These are phyloP conservation scores for Amphiduros pacificus DNA, from an alignment of 2,888 invertebrate species.

Conservation along the genomic window DNA sequence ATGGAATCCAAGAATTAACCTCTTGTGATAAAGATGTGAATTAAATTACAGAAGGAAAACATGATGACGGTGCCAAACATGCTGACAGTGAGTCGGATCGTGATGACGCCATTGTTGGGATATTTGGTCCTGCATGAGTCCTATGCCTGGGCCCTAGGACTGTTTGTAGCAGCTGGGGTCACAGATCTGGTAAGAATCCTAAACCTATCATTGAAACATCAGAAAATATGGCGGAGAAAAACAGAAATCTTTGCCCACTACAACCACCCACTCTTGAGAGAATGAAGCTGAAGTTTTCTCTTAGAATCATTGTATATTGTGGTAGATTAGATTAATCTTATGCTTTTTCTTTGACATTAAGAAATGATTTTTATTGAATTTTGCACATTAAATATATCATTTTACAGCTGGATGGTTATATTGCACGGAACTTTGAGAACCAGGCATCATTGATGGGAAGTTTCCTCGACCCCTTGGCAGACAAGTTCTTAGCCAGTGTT, in stretches of 20 bases:
- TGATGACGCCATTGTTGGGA: constrained; percentile 84
- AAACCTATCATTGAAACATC: too few relatives aligned
- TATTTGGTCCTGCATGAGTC: constrained; percentile 82
- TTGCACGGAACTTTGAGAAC: constrained; percentile 87
- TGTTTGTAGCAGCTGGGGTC: constrained; percentile 84
- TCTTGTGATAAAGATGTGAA: too few relatives aligned
- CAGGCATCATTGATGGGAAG: constrained; percentile 93
- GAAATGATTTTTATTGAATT: not conserved
- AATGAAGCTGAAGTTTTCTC: too few relatives aligned
- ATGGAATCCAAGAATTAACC: too few relatives aligned
- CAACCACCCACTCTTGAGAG: too few relatives aligned
- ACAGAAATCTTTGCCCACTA: too few relatives aligned
- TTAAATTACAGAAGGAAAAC: not conserved
- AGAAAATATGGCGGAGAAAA: too few relatives aligned
- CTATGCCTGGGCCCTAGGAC: constrained; percentile 76
- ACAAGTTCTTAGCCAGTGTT: constrained; percentile 89
- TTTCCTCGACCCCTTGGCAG: constrained; percentile 94
- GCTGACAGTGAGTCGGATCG: constrained; percentile 82
- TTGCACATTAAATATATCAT: not conserved
- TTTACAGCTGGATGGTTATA: constrained; percentile 87
- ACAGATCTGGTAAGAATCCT: constrained; percentile 80
- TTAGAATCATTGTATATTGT: too few relatives aligned
- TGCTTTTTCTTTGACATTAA: too few relatives aligned
- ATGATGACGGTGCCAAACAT: constrained; percentile 90
- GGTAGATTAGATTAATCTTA: too few relatives aligned